A percentile compares a stretch with the other conserved stretches of the same genome.
Evolutionary conservation across 2,888 invertebrate species (phyloP).

Genomic region (Galerucella pusilla): DNA sequence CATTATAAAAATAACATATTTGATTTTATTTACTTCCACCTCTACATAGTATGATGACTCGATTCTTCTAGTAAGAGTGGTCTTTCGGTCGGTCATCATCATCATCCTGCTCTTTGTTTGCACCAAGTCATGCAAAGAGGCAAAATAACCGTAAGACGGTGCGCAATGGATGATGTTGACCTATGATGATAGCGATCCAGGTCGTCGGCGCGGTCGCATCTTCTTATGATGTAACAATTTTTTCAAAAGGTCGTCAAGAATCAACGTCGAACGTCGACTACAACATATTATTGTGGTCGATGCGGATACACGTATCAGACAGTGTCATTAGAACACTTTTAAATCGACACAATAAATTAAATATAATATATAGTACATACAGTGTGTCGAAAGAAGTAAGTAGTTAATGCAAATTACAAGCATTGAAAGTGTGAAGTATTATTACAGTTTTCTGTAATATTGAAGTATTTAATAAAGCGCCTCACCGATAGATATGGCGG

Average conservation of each 20-base stretch:
- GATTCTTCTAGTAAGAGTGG: conserved; percentile 22
- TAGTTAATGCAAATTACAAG: too few species aligned
- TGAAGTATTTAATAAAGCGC: too few species aligned
- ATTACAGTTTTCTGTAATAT: too few species aligned
- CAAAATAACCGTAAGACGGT: conserved; percentile 36
- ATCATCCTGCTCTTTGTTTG: conserved; percentile 38
- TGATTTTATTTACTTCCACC: not conserved
- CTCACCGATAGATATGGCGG: too few species aligned
- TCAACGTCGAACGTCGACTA: not conserved
- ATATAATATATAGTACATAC: not conserved
- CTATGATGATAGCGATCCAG: conserved; percentile 51
- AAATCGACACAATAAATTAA: not conserved
- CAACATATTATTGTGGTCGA: not conserved
- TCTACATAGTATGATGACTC: conserved; percentile 1
- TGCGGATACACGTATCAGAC: not conserved
- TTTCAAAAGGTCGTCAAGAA: conserved; percentile 13
- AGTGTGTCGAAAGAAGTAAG: not conserved
- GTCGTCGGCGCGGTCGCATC: conserved; percentile 46
- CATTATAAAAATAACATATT: not conserved
- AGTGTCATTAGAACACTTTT: not conserved
- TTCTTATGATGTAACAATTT: conserved; percentile 45
- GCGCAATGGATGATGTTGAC: conserved; percentile 43
- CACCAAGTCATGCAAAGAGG: conserved; percentile 41
- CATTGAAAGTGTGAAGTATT: too few species aligned
- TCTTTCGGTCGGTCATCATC: conserved; percentile 21